Conservation (phyloP, 1,140 invertebrate species). For the Heliconius melpomene region DNA sequence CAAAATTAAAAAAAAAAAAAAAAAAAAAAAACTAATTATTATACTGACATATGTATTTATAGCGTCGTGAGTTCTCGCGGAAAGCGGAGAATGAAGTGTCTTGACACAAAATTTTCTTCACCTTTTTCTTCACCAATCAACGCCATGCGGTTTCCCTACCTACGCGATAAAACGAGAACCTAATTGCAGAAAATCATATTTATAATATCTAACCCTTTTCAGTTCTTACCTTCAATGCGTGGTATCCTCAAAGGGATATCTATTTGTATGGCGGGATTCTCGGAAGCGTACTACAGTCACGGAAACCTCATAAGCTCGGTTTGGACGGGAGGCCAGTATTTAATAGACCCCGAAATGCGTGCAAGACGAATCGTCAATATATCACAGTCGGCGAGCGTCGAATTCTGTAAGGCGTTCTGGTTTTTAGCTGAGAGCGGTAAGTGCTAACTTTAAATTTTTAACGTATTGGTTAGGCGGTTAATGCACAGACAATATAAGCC, state of each 20-base stretch:
- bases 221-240: slow-evolving; percentile 92
- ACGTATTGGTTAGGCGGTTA: background rate
- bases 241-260: slow-evolving; percentile 89
- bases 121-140: no score
- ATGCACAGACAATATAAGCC: background rate
- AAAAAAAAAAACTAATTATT: no score
- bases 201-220: slow-evolving; percentile 41
- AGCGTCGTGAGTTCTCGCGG: no score
- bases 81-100: no score
- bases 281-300: slow-evolving; percentile 90
- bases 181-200: background rate
- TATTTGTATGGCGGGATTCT: slow-evolving; percentile 94
- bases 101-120: no score
- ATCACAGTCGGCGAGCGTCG: slow-evolving; percentile 93
- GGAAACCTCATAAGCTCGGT: slow-evolving; percentile 82
- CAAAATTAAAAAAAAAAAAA: no score
- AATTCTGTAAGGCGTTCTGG: slow-evolving; percentile 98
- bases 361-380: slow-evolving; percentile 93
- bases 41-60: no score
- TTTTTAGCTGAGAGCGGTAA: slow-evolving; percentile 91
- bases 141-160: no score
- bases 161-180: no score
- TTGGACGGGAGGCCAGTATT: slow-evolving; percentile 85
- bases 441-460: slow-evolving; percentile 6
- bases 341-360: slow-evolving; percentile 93